Percentiles rank a stretch among this genome's conserved stretches.
Evolutionary conservation across 2,797 vertebrate genomes (phyloP).

Genomic region (Sebastes kiyomatsui): DNA sequence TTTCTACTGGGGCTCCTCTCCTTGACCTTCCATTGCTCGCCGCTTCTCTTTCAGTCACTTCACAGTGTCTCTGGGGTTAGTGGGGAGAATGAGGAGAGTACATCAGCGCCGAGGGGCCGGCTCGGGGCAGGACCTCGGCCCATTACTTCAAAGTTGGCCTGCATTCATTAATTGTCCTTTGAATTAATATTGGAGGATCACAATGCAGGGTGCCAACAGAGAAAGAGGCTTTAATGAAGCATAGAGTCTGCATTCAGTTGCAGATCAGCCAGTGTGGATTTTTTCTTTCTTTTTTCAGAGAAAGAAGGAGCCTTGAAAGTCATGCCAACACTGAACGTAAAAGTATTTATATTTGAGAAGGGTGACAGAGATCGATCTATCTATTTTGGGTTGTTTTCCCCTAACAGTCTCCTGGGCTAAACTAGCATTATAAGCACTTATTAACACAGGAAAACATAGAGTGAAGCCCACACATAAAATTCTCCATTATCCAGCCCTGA

Average conservation of each 20-base stretch:
- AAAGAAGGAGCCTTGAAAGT: conserved; percentile 55
- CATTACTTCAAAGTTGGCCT: conserved; percentile 99
- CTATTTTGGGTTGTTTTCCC: conserved; percentile 19
- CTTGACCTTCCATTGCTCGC: conserved; percentile 99
- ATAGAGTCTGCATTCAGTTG: conserved; percentile 99
- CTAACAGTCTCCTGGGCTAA: conserved; percentile 5
- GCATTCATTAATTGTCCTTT: conserved; percentile 99
- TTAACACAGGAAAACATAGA: conserved; percentile 49
- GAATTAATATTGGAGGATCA: conserved; percentile 99
- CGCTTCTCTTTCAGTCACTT: conserved; percentile 92
- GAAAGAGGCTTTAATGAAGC: conserved; percentile 99
- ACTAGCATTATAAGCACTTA: conserved; percentile 38
- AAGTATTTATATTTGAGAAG: conserved; percentile 22
- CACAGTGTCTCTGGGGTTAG: conserved; percentile 82
- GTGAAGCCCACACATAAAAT: conserved; percentile 59
- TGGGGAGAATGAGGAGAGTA: conserved; percentile 93
- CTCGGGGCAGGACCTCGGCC: conserved; percentile 92
- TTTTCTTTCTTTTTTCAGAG: conserved; percentile 58
- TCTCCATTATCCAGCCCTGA: conserved; percentile 65
- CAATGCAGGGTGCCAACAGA: conserved; percentile 97
- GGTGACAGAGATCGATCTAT: conserved; percentile 16
- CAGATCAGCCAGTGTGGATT: conserved; percentile 90
- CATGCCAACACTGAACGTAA: conserved; percentile 34
- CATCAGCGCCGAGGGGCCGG: conserved; percentile 96
- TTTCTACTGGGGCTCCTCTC: conserved; percentile 97